Percentiles rank a stretch among this genome's conserved stretches.
Conservation (phyloP, 2,888 invertebrate genomes). For the Theretra japonica region DNA sequence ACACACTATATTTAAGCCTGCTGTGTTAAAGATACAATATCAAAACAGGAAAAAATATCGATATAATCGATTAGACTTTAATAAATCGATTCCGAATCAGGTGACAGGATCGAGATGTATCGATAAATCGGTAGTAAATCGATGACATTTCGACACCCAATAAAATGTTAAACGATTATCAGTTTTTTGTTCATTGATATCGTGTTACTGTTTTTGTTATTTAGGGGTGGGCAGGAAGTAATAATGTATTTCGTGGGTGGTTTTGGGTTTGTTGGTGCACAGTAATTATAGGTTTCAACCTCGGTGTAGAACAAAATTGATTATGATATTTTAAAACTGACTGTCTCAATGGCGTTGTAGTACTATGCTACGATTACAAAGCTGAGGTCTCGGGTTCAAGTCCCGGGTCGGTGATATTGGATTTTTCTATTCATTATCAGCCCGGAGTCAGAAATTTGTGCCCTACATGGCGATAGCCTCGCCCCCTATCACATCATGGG, state of each 20-base stretch:
- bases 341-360: too few species aligned
- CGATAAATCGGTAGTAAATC: constrained; percentile 30
- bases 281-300: too few species aligned
- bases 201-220: neutral
- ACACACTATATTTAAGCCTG: neutral
- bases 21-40: neutral
- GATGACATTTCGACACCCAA: constrained; percentile 19
- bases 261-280: neutral
- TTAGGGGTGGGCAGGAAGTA: neutral
- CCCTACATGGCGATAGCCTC: too few species aligned
- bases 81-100: constrained; percentile 24
- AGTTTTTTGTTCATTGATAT: neutral
- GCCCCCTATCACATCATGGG: too few species aligned
- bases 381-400: too few species aligned
- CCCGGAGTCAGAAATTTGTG: too few species aligned
- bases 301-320: too few species aligned
- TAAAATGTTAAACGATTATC: constrained; percentile 20
- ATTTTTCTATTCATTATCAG: too few species aligned
- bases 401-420: too few species aligned
- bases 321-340: too few species aligned
- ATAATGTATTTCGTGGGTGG: neutral
- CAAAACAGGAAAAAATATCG: neutral
- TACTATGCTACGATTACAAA: too few species aligned
- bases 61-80: constrained; percentile 24
- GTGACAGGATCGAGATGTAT: constrained; percentile 8